phyloP scores from a whole-genome alignment of 2,888 invertebrate species.

The Salticus scenicus region DNA sequence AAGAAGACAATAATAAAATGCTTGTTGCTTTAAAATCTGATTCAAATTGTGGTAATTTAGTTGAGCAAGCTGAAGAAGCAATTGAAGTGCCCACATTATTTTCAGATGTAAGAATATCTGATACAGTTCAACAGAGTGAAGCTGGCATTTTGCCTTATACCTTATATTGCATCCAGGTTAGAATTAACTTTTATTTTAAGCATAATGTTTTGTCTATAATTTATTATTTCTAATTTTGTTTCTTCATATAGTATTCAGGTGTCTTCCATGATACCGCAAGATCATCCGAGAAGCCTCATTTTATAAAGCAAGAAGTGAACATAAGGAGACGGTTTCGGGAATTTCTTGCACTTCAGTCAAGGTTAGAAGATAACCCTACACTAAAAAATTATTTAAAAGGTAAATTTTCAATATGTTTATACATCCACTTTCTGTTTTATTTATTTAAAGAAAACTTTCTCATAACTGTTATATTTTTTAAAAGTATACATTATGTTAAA shows the following conservation, averaged over 20 bases:
- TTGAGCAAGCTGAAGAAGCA: slow-evolving; percentile 68
- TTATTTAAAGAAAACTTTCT: no score
- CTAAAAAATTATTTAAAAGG: slow-evolving; percentile 74
- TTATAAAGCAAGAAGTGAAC: slow-evolving; percentile 74
- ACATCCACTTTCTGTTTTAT: not conserved
- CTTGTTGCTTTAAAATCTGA: slow-evolving; percentile 43
- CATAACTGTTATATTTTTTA: no score
- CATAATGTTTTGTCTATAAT: not conserved
- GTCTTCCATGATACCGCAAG: slow-evolving; percentile 55
- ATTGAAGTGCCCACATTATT: slow-evolving; percentile 54
- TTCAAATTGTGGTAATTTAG: slow-evolving; percentile 20
- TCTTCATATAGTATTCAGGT: slow-evolving; percentile 47
- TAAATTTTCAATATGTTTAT: not conserved
- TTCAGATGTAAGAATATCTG: slow-evolving; percentile 73
- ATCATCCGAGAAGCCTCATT: slow-evolving; percentile 70
- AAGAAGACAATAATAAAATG: slow-evolving; percentile 54
- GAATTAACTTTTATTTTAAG: not conserved
- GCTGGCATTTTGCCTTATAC: slow-evolving; percentile 74
- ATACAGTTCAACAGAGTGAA: slow-evolving; percentile 74
- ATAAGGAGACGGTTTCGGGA: slow-evolving; percentile 78
- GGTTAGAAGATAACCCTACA: slow-evolving; percentile 76
- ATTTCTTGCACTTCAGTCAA: slow-evolving; percentile 77
- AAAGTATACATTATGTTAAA: no score
- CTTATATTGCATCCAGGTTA: slow-evolving; percentile 75
- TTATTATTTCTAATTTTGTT: not conserved